Evolutionary conservation across 2,797 vertebrate species (phyloP), one percentile per base, ranked within the genome.

Genomic region (Luscinia megarhynchos): DNA sequence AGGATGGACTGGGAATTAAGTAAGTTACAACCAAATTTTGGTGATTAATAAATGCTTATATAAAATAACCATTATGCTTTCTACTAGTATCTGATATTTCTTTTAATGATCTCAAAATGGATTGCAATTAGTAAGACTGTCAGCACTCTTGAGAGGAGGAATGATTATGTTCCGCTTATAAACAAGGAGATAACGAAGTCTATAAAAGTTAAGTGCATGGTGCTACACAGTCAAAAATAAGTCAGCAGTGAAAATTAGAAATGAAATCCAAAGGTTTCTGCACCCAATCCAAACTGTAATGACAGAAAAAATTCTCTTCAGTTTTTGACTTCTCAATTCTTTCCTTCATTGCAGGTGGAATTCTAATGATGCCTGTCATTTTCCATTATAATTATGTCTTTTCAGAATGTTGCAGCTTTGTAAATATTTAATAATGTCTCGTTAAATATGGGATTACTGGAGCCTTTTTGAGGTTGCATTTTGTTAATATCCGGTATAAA

Each of bases 1-100:
- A 99, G 97, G 98, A 99, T 92, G 99, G 99, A 96, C 98, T 99
- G 41, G 99, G 99, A 96, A 99, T 99, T 98, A 99, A 99, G 99
- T 99, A 98, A 99, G 98, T 98, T 90, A 69, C 87, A 95, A 76
- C 67, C 72, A 68, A 94, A 79, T 93, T 79, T 87, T 90, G 30
- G 64, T 75, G 82, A 68, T 89, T 93, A 95, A 87, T 88, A 87
- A 84, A 89, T 93, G 55, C 89, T 90, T 95, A 92, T 95, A 66
- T 91, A 59, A 87, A 95, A 78, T 94, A 85, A 76, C 84, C n/a
- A 32, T 94, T 78, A 50, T 78, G 48, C 66, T 95, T 92, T 90
- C 68, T 55, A 54, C 63, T 93, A 74, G 30, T 78, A 79, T 54
- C 23, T 38, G 67, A 6, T 86, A 51, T 30, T 95, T 94, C 89